Evolutionary conservation across 2,113 vertebrate genomes (phyloP).

Genomic region (Panthera leo): DNA sequence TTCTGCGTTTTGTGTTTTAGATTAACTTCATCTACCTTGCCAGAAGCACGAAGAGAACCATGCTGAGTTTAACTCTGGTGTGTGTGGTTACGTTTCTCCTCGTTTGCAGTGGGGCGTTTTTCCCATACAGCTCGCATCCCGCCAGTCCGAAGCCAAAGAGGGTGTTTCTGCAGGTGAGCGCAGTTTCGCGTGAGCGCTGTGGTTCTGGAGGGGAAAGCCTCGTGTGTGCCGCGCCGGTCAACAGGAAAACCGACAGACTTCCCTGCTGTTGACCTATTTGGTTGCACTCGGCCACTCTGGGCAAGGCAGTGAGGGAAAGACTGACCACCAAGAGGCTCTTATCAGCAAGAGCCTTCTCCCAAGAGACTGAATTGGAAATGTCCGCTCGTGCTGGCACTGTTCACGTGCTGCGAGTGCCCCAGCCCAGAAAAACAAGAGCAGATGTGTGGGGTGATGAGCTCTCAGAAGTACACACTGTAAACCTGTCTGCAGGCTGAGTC

Average conservation of each 20-base stretch:
- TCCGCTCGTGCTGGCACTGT: background rate
- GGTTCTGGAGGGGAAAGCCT: background rate
- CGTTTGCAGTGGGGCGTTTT: conserved; percentile 92
- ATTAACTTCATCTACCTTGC: conserved; percentile 95
- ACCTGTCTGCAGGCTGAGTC: background rate
- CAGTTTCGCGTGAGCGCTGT: background rate
- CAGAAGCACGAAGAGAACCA: conserved; percentile 90
- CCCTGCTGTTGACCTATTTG: background rate
- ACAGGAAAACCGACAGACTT: background rate
- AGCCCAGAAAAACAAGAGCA: background rate
- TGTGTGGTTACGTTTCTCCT: conserved; percentile 89
- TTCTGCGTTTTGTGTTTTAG: conserved; percentile 83
- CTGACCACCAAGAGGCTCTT: background rate
- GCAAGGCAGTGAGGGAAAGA: background rate
- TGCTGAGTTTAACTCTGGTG: conserved; percentile 87
- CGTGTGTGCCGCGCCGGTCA: background rate
- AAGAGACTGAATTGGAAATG: background rate
- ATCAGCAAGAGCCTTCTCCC: background rate
- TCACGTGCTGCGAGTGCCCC: background rate
- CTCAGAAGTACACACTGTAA: background rate
- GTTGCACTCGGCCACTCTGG: background rate
- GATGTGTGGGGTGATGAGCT: background rate
- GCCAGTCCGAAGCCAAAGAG: conserved; percentile 93
- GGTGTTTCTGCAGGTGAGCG: conserved; percentile 94
- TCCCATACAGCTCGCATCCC: conserved; percentile 91